phyloP scores from a whole-genome alignment of 2,888 invertebrate species.

The Neoascia interrupta region DNA sequence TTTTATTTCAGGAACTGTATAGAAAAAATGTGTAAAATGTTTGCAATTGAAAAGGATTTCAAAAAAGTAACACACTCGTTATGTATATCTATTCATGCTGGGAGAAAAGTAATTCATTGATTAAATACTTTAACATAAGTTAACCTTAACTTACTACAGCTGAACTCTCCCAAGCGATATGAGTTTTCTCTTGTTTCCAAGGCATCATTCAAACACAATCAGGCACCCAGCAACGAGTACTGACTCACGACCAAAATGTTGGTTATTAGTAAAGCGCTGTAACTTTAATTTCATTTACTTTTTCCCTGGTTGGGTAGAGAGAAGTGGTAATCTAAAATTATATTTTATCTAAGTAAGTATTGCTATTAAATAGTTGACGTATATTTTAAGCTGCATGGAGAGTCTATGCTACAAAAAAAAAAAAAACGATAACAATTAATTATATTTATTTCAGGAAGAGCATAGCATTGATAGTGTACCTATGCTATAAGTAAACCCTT shows the following conservation, averaged over 20 bases:
- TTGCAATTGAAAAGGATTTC: too few relatives aligned
- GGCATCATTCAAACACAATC: too few relatives aligned
- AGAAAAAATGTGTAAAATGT: too few relatives aligned
- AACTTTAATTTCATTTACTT: constrained; percentile 1
- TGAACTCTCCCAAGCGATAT: too few relatives aligned
- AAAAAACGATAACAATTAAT: not conserved
- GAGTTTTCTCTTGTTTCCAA: too few relatives aligned
- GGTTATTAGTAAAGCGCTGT: not conserved
- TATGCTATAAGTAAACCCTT: constrained; percentile 16
- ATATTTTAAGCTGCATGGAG: constrained; percentile 38
- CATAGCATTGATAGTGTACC: constrained; percentile 22
- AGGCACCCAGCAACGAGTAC: too few relatives aligned
- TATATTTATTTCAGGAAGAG: constrained; percentile 39
- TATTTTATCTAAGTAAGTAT: constrained; percentile 40
- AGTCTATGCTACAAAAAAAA: constrained; percentile 10
- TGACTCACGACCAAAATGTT: constrained; percentile 1
- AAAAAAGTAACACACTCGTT: too few relatives aligned
- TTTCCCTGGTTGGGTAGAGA: constrained; percentile 22
- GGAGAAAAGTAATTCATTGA: too few relatives aligned
- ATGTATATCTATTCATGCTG: too few relatives aligned
- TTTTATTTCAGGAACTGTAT: too few relatives aligned
- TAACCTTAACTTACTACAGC: too few relatives aligned
- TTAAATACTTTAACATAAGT: too few relatives aligned
- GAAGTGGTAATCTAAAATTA: constrained; percentile 40
- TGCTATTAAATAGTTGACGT: constrained; percentile 51